Evolutionary conservation across 2,113 vertebrate genomes (phyloP), one percentile per base, ranked within the genome.

Genomic region (Odocoileus virginianus): DNA sequence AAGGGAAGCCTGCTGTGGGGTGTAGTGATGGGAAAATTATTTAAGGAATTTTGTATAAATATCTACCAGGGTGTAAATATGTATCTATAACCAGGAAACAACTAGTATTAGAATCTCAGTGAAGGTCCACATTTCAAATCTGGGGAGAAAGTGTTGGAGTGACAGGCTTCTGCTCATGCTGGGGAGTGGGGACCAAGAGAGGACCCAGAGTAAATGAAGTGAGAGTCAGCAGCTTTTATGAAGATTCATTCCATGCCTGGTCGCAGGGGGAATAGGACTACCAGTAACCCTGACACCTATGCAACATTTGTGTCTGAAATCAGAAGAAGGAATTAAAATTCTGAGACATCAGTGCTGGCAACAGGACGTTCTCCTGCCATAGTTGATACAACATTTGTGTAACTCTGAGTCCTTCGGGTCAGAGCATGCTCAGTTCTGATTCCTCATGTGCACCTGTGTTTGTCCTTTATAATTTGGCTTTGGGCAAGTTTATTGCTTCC

Each of bases 181-280:
- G 15, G 30, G 40, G 13, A 9, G 1, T 23, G 3, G 30, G 17
- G 19, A 25, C 54, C 6, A 28, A 47, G 13, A 45, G 23, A 55
- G 25, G 71, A 43, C 8, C 9, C 40, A 64, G 50, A 81, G 19
- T 13, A 36, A 15, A n/a, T 25, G 30, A 14, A 36, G 27, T 61
- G 6, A 86, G 23, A 5, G 4, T 1, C 2, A 33, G 21, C 1
- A 36, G 67, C 23, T 33, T 67, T 57, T 67, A 19, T 14, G 28
- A 45, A 36, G 28, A 15, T 47, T 36, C 16, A 7, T 13, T 79
- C 45, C 67, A 14, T 43, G 60, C 3, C 6, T 7, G 28, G 2
- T 13, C 0, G 0, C 7, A 40, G 4, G 16, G 16, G 17, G 3
- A 15, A 25, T 4, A 43, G 57, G 5, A 4, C 9, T 10, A 15